Evolutionary conservation across 2,888 invertebrate species (phyloP).

Genomic region (Mythimna loreyi): DNA sequence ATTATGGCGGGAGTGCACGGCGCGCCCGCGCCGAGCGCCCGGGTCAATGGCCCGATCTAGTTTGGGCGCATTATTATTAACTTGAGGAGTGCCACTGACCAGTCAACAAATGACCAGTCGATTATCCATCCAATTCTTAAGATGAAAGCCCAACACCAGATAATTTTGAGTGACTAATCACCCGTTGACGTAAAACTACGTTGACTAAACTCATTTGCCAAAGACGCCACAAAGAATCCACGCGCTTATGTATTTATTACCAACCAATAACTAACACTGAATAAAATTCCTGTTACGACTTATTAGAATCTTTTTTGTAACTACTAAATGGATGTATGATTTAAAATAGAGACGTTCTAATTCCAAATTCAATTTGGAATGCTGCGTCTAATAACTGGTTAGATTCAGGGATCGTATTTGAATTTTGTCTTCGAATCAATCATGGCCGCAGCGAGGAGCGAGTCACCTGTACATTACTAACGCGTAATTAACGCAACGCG

Average conservation of each 20-base stretch:
- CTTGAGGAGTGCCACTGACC: slow-evolving; percentile 81
- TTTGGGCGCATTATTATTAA: slow-evolving; percentile 90
- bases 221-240: slow-evolving; percentile 36
- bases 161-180: slow-evolving; percentile 57
- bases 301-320: slow-evolving; percentile 57
- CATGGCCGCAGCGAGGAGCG: slow-evolving; percentile 62
- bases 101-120: slow-evolving; percentile 75
- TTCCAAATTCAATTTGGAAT: slow-evolving; percentile 46
- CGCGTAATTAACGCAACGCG: slow-evolving; percentile 87
- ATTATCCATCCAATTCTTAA: slow-evolving; percentile 67
- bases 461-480: slow-evolving; percentile 76
- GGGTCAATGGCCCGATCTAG: slow-evolving; percentile 90
- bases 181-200: slow-evolving; percentile 48
- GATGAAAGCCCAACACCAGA: slow-evolving; percentile 63
- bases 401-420: slow-evolving; percentile 48
- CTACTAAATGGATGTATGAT: slow-evolving; percentile 45
- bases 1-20: slow-evolving; percentile 76
- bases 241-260: slow-evolving; percentile 42
- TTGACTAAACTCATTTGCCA: slow-evolving; percentile 41
- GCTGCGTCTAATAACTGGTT: slow-evolving; percentile 45
- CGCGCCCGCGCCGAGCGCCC: slow-evolving; percentile 82
- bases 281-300: slow-evolving; percentile 46
- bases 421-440: slow-evolving; percentile 63
- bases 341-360: slow-evolving; percentile 54
- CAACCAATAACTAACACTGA: slow-evolving; percentile 52